Evolutionary conservation across 1,140 invertebrate genomes (phyloP), one percentile per base, ranked within the genome.

Genomic region (Venustaconcha ellipsiformis): DNA sequence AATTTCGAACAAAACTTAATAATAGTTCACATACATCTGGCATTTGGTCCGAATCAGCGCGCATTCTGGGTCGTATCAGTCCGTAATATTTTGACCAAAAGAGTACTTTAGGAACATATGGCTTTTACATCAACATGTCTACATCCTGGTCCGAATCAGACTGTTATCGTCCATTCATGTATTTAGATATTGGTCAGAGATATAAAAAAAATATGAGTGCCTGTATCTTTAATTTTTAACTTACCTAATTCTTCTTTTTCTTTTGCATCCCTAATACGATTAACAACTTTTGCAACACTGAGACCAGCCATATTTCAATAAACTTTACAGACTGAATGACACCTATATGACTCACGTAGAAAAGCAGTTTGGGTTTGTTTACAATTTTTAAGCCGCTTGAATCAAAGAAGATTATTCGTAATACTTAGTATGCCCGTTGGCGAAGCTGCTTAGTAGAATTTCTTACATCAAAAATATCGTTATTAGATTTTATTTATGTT

Each of bases 221-320:
- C 68, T 48, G 68, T 14, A 58, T 58, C 48, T 57, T 37, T 57
- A 73, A 3, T n/a, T 26, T 72, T 55, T 37, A 55, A 64, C 57
- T n/a, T 67, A 81, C 80, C 77, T 63, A 81, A 63, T 68, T 74
- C 48, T 72, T 76, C 70, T 14, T 71, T 77, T 67, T 78, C 80
- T 57, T 79, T 76, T 26, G 80, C 80, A 17, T 77, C 75, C 57
- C 75, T 60, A 26, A 81, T 64, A 56, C 77, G 72, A 37, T 72
- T 76, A 17, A 72, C 77, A 15, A 81, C 80, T 66, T 74, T 70
- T 20, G 80, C 77, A 20, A 77, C 74, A 57, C 77, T 78, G 30
- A 70, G 65, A 3, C 58, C 69, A 57, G 60, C 60, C 18, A 20
- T 48, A 14, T n/a, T 17, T 37, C 59, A 12, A 14, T 13, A 14